Conservation (phyloP, 2,888 invertebrate species). For the Dioctria linearis region DNA sequence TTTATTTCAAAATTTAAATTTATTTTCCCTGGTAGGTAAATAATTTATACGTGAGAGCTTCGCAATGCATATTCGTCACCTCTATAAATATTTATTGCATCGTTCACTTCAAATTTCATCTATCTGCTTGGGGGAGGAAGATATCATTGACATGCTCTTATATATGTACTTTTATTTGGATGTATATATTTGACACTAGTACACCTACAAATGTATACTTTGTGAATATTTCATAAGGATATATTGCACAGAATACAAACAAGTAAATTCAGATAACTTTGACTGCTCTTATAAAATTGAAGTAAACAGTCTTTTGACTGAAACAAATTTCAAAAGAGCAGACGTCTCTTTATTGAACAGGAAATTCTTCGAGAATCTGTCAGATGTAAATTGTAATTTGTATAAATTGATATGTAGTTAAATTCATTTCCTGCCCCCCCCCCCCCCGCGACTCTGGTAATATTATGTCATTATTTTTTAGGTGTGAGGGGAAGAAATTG, state of each 20-base stretch:
- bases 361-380: neutral
- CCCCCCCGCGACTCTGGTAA: conserved; percentile 1
- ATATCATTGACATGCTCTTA: conserved; percentile 37
- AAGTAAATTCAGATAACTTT: conserved; percentile 7
- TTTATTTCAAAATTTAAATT: too few species aligned
- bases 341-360: conserved; percentile 28
- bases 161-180: neutral
- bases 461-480: conserved; percentile 13
- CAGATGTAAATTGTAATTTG: neutral
- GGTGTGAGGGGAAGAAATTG: conserved; percentile 37
- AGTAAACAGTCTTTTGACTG: conserved; percentile 30
- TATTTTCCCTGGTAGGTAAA: neutral
- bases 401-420: conserved; percentile 11
- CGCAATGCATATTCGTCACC: neutral
- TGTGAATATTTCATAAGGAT: too few species aligned
- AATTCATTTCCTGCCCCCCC: conserved; percentile 3
- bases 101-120: neutral
- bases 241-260: too few species aligned
- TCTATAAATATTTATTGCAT: conserved; percentile 46
- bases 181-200: too few species aligned
- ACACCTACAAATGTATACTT: too few species aligned
- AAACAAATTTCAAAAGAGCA: conserved; percentile 6
- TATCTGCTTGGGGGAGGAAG: neutral
- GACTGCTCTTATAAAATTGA: conserved; percentile 37
- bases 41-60: conserved; percentile 17